These are phyloP conservation scores for Trichonephila inaurata DNA, from an alignment of 1,140 invertebrate species.

Conservation along the genomic window DNA sequence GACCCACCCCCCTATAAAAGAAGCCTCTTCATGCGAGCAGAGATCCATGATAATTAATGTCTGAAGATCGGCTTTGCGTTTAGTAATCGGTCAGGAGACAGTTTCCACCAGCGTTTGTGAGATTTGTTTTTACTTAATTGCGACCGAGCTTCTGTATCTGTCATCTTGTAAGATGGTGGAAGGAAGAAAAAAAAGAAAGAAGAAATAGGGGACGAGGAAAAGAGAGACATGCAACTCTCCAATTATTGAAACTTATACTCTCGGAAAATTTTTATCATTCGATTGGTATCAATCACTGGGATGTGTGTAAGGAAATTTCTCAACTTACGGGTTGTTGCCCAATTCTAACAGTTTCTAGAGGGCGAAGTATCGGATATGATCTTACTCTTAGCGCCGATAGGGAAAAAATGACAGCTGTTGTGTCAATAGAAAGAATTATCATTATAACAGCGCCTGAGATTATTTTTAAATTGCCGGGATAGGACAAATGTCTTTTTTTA, in stretches of 20 bases:
- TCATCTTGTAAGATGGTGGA: not conserved
- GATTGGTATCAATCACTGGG: not conserved
- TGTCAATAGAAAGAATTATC: no score
- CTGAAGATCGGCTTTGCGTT: conserved; percentile 40
- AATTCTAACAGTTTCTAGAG: not conserved
- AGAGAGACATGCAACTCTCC: conserved; percentile 19
- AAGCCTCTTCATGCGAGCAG: conserved; percentile 33
- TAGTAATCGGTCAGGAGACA: conserved; percentile 53
- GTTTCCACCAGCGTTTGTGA: not conserved
- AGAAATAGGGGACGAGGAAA: not conserved
- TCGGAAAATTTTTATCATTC: not conserved
- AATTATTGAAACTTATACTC: conserved; percentile 22
- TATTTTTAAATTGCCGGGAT: no score
- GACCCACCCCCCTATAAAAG: conserved; percentile 6
- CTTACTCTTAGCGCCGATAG: no score
- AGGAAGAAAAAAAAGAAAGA: not conserved
- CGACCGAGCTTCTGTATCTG: conserved; percentile 18
- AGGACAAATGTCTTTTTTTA: no score
- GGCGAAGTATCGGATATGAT: no score
- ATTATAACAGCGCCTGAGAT: no score
- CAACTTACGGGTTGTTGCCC: not conserved
- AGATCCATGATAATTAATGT: conserved; percentile 52
- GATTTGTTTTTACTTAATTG: conserved; percentile 47
- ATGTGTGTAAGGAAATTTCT: not conserved
- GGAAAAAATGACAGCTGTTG: no score